Conservation (phyloP, 2,113 vertebrate genomes). For the Etia nguti region DNA sequence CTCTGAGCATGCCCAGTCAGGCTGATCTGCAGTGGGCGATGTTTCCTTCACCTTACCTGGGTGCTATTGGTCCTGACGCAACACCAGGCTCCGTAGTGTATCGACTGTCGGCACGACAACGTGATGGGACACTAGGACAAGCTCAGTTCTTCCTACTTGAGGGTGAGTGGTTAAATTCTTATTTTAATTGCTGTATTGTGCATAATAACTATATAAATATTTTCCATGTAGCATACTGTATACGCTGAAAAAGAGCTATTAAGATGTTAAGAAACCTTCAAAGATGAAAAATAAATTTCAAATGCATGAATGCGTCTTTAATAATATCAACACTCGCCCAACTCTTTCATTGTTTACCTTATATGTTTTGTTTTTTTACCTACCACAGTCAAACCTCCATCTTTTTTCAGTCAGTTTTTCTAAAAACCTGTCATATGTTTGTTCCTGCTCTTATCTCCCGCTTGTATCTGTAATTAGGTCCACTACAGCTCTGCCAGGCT, state of each 20-base stretch:
- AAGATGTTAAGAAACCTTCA: not conserved
- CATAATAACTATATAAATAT: not conserved
- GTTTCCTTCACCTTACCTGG: slow-evolving; percentile 82
- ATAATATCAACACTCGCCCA: not conserved
- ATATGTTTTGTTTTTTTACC: not conserved
- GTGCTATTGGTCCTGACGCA: slow-evolving; percentile 73
- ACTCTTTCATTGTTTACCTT: not conserved
- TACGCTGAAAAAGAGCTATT: not conserved
- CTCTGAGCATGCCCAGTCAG: slow-evolving; percentile 71
- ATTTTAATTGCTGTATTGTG: not conserved
- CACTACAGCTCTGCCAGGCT: not conserved
- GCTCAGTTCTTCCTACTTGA: slow-evolving; percentile 76
- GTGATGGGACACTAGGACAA: slow-evolving; percentile 40
- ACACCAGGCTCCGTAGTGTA: slow-evolving; percentile 73
- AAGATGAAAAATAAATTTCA: not conserved
- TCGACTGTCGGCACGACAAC: slow-evolving; percentile 64
- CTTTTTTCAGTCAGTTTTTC: not conserved
- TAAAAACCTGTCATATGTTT: not conserved
- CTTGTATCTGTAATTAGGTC: slow-evolving; percentile 31
- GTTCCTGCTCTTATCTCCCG: slow-evolving; percentile 12
- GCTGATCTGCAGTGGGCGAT: slow-evolving; percentile 81
- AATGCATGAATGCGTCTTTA: not conserved
- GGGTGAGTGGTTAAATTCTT: slow-evolving; percentile 56
- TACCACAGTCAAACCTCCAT: not conserved
- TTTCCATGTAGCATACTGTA: not conserved